These are phyloP conservation scores for Rhinichthys klamathensis DNA, from an alignment of 2,113 vertebrate species.

Conservation along the genomic window DNA sequence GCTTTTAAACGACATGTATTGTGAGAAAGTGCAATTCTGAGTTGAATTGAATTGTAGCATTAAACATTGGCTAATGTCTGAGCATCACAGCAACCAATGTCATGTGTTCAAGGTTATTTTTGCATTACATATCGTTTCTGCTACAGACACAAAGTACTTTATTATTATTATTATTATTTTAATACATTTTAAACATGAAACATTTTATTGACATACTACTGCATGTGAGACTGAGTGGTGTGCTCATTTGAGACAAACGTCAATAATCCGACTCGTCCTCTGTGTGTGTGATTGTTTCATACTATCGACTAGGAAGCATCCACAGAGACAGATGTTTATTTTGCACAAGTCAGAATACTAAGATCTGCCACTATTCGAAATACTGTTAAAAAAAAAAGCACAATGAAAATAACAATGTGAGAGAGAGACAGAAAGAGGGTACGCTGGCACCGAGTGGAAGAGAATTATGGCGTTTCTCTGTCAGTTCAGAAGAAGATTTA, in stretches of 20 bases:
- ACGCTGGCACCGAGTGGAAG: slow-evolving; percentile 22
- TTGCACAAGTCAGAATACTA: background rate
- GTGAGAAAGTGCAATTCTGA: no score
- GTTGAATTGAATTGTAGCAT: no score
- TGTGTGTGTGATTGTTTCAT: background rate
- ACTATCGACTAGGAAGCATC: background rate
- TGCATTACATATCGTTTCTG: background rate
- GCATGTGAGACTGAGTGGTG: background rate
- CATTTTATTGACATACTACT: background rate
- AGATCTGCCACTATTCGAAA: slow-evolving; percentile 7
- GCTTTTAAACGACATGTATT: no score
- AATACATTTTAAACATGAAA: no score
- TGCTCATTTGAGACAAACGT: background rate
- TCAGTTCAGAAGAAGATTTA: slow-evolving; percentile 50
- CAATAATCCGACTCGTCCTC: background rate
- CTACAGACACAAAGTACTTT: background rate
- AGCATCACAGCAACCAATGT: background rate
- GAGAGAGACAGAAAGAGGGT: slow-evolving; percentile 13
- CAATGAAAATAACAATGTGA: slow-evolving; percentile 16
- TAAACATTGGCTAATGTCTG: no score
- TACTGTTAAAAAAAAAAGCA: background rate
- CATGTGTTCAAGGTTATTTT: background rate
- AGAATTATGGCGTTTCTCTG: slow-evolving; percentile 55
- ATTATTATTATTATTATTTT: background rate
- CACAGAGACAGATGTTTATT: slow-evolving; percentile 16